Percentiles rank a stretch among this genome's conserved stretches.
Evolutionary conservation across 1,140 invertebrate species (phyloP).

Genomic region (Neodiprion lecontei): DNA sequence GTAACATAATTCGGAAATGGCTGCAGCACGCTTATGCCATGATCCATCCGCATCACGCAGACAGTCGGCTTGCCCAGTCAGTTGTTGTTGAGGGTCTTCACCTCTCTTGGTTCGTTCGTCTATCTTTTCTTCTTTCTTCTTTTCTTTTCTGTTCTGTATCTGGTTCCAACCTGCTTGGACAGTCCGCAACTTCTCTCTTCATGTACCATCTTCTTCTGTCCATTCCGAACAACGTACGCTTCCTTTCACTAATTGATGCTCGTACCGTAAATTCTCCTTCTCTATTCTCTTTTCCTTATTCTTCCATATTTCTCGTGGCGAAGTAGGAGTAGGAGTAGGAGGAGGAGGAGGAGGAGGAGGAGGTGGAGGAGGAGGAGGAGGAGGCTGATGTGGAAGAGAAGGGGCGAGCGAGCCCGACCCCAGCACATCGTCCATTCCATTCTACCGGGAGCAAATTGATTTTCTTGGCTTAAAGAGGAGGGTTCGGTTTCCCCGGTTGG

Average conservation of each 20-base stretch:
- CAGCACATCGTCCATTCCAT: background rate
- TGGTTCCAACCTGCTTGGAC: too few species aligned
- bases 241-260: too few species aligned
- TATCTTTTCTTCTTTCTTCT: background rate
- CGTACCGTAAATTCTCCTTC: too few species aligned
- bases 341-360: background rate
- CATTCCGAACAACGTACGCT: too few species aligned
- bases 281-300: background rate
- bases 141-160: background rate
- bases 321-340: background rate
- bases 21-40: too few species aligned
- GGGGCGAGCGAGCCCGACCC: background rate
- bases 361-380: background rate
- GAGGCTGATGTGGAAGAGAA: background rate
- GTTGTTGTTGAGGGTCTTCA: too few species aligned
- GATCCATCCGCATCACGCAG: too few species aligned
- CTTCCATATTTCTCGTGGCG: background rate
- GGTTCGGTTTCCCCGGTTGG: too few species aligned
- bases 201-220: background rate
- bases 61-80: too few species aligned
- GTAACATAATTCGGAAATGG: too few species aligned
- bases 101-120: too few species aligned
- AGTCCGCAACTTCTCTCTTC: background rate
- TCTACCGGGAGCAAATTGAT: constrained; percentile 2
- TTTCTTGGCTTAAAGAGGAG: background rate